A percentile compares a stretch with the other conserved stretches of the same genome.
phyloP scores from a whole-genome alignment of 2,797 vertebrate genomes.

The Falco peregrinus region DNA sequence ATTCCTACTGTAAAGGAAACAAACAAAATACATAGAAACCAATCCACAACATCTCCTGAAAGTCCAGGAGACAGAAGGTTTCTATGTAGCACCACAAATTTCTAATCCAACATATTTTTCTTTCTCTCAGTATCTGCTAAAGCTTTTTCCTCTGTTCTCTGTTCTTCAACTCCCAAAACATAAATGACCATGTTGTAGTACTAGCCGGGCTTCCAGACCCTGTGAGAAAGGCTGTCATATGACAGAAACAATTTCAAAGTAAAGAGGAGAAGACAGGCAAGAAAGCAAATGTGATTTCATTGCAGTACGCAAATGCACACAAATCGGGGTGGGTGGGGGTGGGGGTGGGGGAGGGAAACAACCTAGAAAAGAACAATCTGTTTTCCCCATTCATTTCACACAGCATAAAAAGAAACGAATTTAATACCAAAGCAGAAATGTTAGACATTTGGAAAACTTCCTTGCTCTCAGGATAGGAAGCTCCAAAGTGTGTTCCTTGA shows the following conservation, averaged over 20 bases:
- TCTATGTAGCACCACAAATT: not conserved
- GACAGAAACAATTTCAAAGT: not conserved
- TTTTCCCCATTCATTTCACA: not conserved
- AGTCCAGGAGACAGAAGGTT: not conserved
- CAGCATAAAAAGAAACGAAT: not conserved
- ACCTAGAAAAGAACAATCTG: not conserved
- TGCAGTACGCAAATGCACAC: not conserved
- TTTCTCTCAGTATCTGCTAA: not conserved
- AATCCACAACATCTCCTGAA: not conserved
- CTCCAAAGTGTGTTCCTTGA: not conserved
- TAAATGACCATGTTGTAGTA: not conserved
- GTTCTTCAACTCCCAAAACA: not conserved
- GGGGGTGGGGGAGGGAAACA: too few species aligned
- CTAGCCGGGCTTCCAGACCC: not conserved
- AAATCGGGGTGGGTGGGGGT: not conserved
- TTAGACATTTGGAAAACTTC: not conserved
- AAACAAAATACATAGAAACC: not conserved
- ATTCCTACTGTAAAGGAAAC: not conserved
- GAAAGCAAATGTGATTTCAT: not conserved
- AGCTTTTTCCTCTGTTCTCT: not conserved
- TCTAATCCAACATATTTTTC: not conserved
- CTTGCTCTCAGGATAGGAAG: rapidly evolving
- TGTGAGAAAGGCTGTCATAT: not conserved
- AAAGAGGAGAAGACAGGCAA: not conserved
- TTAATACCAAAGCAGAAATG: not conserved